These are phyloP conservation scores for Sebastes aleutianus DNA, from an alignment of 2,797 vertebrate species.

Conservation along the genomic window DNA sequence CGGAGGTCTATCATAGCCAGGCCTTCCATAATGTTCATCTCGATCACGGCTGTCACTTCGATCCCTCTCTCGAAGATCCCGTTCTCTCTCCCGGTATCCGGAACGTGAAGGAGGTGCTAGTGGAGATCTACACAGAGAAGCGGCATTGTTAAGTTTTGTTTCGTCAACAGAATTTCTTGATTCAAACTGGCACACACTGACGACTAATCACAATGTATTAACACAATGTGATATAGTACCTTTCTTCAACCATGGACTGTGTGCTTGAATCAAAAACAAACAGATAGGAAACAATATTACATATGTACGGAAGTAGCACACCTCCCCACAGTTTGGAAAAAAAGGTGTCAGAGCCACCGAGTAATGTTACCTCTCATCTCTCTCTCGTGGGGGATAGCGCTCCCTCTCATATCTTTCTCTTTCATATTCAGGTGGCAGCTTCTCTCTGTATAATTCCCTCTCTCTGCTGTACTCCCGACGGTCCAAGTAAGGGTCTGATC, in stretches of 20 bases:
- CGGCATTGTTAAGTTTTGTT: background rate
- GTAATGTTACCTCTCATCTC: constrained; percentile 90
- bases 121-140: constrained; percentile 72
- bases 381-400: constrained; percentile 86
- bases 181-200: constrained; percentile 32
- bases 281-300: constrained; percentile 61
- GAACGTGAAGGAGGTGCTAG: constrained; percentile 77
- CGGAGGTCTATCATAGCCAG: constrained; percentile 88
- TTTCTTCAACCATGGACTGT: constrained; percentile 73
- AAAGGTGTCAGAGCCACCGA: background rate
- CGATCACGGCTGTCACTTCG: constrained; percentile 88
- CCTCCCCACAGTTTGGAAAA: constrained; percentile 2
- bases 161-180: background rate
- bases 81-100: constrained; percentile 83
- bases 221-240: constrained; percentile 65
- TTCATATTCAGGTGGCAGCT: constrained; percentile 87
- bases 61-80: constrained; percentile 88
- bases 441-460: constrained; percentile 88
- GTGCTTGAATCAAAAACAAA: constrained; percentile 71
- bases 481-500: constrained; percentile 86
- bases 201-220: constrained; percentile 49
- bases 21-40: constrained; percentile 84
- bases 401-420: constrained; percentile 94
- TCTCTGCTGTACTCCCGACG: constrained; percentile 93
- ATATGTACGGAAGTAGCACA: constrained; percentile 13